A percentile compares a stretch with the other conserved stretches of the same genome.
Evolutionary conservation across 53 echinoderm and acorn worm species (phyloP).

Genomic region (Arbacia lixula): DNA sequence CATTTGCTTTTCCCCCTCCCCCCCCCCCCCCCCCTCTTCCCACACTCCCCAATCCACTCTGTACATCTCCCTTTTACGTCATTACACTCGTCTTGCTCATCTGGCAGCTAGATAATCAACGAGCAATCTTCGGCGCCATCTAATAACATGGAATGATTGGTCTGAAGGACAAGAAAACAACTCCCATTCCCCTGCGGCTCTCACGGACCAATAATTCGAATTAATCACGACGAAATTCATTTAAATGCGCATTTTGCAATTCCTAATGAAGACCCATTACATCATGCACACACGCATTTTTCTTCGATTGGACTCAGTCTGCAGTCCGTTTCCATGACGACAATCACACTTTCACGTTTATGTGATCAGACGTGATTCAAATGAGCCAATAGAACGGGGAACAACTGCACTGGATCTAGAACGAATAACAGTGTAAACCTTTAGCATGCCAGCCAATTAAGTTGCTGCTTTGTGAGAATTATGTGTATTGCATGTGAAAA

Average conservation of each 20-base stretch:
- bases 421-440: too few species aligned
- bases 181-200: background rate
- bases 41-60: too few species aligned
- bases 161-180: background rate
- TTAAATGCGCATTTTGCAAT: background rate
- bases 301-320: background rate
- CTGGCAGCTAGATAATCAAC: background rate
- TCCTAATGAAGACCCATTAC: slow-evolving; percentile 1
- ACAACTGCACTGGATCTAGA: too few species aligned
- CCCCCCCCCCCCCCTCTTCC: too few species aligned
- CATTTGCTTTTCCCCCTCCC: too few species aligned
- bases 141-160: slow-evolving; percentile 10
- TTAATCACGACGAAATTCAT: slow-evolving; percentile 11
- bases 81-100: too few species aligned
- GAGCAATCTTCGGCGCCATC: slow-evolving; percentile 13
- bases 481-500: too few species aligned
- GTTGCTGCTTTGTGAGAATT: too few species aligned
- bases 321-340: background rate
- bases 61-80: background rate
- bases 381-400: too few species aligned
- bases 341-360: background rate
- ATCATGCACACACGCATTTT: background rate
- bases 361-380: too few species aligned
- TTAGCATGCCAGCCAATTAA: too few species aligned
- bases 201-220: background rate